These are phyloP conservation scores for Apis florea DNA, from an alignment of 1,140 invertebrate genomes.

Conservation along the genomic window DNA sequence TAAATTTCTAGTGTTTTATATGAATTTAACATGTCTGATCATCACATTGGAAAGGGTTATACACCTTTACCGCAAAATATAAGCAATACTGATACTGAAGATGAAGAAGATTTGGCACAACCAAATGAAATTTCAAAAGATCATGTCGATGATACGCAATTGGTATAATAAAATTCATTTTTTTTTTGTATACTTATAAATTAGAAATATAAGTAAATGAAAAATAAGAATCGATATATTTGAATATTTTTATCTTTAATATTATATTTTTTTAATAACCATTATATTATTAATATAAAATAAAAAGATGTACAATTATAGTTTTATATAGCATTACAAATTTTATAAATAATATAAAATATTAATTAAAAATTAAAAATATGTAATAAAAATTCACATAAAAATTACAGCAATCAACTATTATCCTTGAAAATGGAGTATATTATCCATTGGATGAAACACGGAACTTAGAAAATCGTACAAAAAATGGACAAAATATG, in stretches of 20 bases:
- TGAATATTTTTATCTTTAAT: neutral
- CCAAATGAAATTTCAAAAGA: conserved; percentile 39
- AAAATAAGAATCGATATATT: neutral
- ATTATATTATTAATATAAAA: neutral
- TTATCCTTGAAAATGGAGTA: conserved; percentile 68
- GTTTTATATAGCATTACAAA: neutral
- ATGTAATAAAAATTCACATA: neutral
- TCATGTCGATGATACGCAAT: conserved; percentile 11
- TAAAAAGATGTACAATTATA: neutral
- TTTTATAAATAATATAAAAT: neutral
- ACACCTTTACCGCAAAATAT: conserved; percentile 86
- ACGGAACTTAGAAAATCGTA: conserved; percentile 68
- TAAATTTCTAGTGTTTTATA: neutral
- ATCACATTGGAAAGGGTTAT: conserved; percentile 79
- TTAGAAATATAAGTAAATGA: neutral
- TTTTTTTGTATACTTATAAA: neutral
- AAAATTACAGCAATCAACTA: conserved; percentile 58
- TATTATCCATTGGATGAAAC: conserved; percentile 76
- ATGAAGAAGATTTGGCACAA: conserved; percentile 79
- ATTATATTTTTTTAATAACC: neutral
- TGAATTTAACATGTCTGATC: conserved; percentile 49
- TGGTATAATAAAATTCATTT: conserved; percentile 31
- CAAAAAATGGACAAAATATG: conserved; percentile 69
- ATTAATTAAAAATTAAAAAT: neutral
- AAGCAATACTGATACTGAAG: conserved; percentile 88